A percentile compares a stretch with the other conserved stretches of the same genome.
Evolutionary conservation across 2,113 vertebrate species (phyloP).

Genomic region (Ctenomys sociabilis): DNA sequence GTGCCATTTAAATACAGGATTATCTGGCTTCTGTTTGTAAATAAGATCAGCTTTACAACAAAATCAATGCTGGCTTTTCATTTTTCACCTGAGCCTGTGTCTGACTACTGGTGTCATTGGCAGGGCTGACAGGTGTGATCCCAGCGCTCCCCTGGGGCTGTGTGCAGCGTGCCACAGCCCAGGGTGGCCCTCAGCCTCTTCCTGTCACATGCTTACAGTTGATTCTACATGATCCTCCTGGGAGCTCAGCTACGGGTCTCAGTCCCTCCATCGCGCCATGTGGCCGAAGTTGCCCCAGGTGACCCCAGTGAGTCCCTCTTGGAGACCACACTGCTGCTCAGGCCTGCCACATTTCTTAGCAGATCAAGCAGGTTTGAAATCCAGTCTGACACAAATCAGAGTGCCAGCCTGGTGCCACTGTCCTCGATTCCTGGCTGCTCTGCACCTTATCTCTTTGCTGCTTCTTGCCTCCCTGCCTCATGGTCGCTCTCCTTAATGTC

Average conservation of each 20-base stretch:
- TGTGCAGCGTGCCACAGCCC: accelerated
- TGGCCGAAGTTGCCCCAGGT: accelerated
- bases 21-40: conserved; percentile 63
- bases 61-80: conserved; percentile 44
- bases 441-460: accelerated
- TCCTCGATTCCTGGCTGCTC: accelerated
- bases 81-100: conserved; percentile 2
- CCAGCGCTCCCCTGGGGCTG: not conserved
- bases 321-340: accelerated
- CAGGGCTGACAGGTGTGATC: not conserved
- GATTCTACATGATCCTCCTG: accelerated
- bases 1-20: conserved; percentile 53
- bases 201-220: accelerated
- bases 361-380: not conserved
- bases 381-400: accelerated
- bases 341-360: accelerated
- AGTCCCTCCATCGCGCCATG: accelerated
- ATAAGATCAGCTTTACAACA: conserved; percentile 43
- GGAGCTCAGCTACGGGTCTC: accelerated
- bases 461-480: too few relatives aligned
- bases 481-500: accelerated
- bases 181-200: not conserved
- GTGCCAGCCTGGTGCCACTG: accelerated
- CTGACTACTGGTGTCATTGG: not conserved
- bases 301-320: accelerated